These are phyloP conservation scores for Euwallacea fornicatus DNA, from an alignment of 1,140 invertebrate genomes.

Conservation along the genomic window DNA sequence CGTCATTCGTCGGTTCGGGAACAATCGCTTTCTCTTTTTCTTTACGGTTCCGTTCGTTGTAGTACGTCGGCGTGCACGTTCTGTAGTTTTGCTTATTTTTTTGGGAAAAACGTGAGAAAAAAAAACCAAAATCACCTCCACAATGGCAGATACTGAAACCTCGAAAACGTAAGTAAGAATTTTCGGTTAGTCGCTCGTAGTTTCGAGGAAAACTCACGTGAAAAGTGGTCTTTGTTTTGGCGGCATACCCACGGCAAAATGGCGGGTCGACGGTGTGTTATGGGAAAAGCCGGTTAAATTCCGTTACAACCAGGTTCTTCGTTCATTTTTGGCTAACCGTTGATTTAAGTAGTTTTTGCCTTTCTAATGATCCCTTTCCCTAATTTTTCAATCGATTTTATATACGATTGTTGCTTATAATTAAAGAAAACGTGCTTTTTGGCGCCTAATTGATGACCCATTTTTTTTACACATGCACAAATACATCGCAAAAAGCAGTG, in stretches of 20 bases:
- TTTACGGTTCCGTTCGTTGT: conserved; percentile 45
- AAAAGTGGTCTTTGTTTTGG: conserved; percentile 45
- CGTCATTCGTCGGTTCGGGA: conserved; percentile 11
- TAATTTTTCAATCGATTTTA: no score
- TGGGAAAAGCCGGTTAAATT: conserved; percentile 39
- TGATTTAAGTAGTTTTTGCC: no score
- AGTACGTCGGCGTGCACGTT: conserved; percentile 43
- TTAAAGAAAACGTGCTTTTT: no score
- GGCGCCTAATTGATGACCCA: no score
- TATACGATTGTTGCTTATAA: no score
- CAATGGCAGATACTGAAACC: conserved; percentile 48
- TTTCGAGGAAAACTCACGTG: conserved; percentile 9
- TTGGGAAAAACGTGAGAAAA: conserved; percentile 33
- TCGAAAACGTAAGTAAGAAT: conserved; percentile 47
- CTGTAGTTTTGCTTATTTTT: conserved; percentile 42
- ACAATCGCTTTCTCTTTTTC: conserved; percentile 41
- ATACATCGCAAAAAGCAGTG: no score
- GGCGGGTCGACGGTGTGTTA: conserved; percentile 35
- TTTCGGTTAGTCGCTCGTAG: conserved; percentile 10
- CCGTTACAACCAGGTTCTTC: neutral
- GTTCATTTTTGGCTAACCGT: no score
- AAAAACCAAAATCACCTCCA: conserved; percentile 34
- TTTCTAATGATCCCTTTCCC: no score
- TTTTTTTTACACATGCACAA: no score
- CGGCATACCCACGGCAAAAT: conserved; percentile 44